phyloP scores from a whole-genome alignment of 2,113 vertebrate genomes.

The Mastomys coucha region DNA sequence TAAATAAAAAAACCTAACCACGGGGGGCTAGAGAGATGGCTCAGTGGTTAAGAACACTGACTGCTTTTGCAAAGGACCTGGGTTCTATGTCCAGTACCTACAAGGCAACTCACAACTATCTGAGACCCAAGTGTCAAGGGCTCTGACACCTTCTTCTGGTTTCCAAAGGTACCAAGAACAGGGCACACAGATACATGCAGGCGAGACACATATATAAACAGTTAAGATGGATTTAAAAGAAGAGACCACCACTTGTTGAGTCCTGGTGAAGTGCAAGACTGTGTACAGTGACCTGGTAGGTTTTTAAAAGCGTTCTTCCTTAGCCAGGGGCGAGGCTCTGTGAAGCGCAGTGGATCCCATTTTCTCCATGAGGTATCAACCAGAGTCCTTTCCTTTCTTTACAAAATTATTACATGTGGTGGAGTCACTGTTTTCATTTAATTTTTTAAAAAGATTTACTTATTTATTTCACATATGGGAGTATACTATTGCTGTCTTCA shows the following conservation, averaged over 20 bases:
- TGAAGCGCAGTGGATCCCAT: background rate
- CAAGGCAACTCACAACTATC: background rate
- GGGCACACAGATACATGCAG: background rate
- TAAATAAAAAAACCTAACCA: background rate
- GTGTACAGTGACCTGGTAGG: background rate
- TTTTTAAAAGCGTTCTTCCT: background rate
- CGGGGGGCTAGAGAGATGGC: background rate
- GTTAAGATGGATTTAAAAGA: background rate
- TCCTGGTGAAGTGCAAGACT: conserved; percentile 1
- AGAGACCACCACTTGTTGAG: background rate
- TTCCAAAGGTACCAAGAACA: background rate
- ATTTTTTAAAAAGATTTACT: too few species aligned
- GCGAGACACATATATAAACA: background rate
- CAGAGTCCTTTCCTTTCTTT: background rate
- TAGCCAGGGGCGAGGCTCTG: background rate
- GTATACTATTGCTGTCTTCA: too few species aligned
- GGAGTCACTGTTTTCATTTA: too few species aligned
- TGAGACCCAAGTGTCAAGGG: background rate
- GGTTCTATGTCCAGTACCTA: background rate
- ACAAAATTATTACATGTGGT: background rate
- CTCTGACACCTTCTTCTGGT: background rate
- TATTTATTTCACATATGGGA: too few species aligned
- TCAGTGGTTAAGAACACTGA: background rate
- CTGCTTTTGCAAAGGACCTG: background rate
- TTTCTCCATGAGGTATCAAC: background rate